Conservation (phyloP, 2,113 vertebrate genomes). For the Hippocampus zosterae region DNA sequence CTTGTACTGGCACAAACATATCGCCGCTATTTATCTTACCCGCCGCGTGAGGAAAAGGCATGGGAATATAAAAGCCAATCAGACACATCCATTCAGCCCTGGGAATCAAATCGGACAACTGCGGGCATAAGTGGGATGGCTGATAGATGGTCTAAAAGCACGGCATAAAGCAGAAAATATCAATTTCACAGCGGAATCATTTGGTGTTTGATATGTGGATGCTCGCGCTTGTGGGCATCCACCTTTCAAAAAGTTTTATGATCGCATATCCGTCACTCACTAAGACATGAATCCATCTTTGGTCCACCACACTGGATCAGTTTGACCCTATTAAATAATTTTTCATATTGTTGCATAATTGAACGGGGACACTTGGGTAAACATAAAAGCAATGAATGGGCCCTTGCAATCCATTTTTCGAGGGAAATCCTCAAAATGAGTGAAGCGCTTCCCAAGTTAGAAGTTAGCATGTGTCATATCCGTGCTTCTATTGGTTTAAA, state of each 20-base stretch:
- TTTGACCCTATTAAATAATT: neutral
- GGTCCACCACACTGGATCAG: neutral
- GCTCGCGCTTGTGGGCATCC: slow-evolving; percentile 42
- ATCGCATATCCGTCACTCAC: slow-evolving; percentile 35
- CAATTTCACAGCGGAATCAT: slow-evolving; percentile 55
- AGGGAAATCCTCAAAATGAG: neutral
- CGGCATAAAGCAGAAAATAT: slow-evolving; percentile 29
- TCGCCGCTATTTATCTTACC: slow-evolving; percentile 67
- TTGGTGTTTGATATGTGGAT: slow-evolving; percentile 59
- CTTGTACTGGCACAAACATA: slow-evolving; percentile 70
- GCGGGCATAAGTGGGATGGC: slow-evolving; percentile 35
- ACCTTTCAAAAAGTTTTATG: slow-evolving; percentile 31
- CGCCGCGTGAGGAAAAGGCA: slow-evolving; percentile 39
- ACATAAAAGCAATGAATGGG: neutral
- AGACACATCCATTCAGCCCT: slow-evolving; percentile 52
- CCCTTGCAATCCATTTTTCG: neutral
- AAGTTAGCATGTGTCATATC: too few species aligned
- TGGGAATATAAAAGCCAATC: slow-evolving; percentile 65
- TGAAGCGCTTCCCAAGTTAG: too few species aligned
- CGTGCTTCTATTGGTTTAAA: too few species aligned
- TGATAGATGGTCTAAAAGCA: slow-evolving; percentile 48
- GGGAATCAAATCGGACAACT: slow-evolving; percentile 58
- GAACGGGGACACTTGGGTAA: neutral
- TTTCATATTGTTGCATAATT: neutral
- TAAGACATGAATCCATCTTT: neutral